Base-by-base conservation (phyloP, 2,888 invertebrate genomes). In the Trisateles emortualis region DNA sequence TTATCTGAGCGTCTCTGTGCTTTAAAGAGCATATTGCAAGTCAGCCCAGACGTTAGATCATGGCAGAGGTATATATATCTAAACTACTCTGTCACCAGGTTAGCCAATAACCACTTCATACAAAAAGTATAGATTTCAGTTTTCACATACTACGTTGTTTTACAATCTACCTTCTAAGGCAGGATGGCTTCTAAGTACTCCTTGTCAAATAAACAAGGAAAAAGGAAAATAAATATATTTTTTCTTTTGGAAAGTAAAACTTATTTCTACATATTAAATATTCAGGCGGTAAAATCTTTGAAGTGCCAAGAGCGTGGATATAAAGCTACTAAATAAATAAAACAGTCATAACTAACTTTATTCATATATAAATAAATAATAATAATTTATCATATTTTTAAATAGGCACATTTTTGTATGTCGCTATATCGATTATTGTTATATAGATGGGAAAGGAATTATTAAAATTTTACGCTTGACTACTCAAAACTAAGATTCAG, bases 181-280 rank as follows among this genome's bases (percentile, higher is more conserved):
- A 14, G 33, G 9, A 14, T 5, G 14, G 9, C 13, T 1, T 16
- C 8, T 45, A 29, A 29, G 26, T 8, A 33, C 19, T 10, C 16
- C 19, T 35, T 8, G 9, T 30, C 11, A 2, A 6, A 39, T 32
- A 22, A 41, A 13, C 14, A 43, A 19, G 10, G 14, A 13, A 38
- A 16, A 38, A 39, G 9, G 16, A n/a, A 39, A 17, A 9, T 19
- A 17, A 29, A 24, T n/a, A 32, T 36, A 19, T 9, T 5, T 32
- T 11, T 22, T 43, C 47, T 36, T 35, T 47, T 24, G 24, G 33
- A 29, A 49, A 52, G 13, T 30, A 4, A 53, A 52, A 60, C 47
- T 54, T 66, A 17, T 8, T 22, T 22, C 22, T 3, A 5, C 3
- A 43, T 16, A 54, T 57, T 50, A 64, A 64, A 57, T 52, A 68